These are phyloP conservation scores for Sterrhoptilus dennistouni DNA, from an alignment of 2,113 vertebrate genomes.

Conservation along the genomic window DNA sequence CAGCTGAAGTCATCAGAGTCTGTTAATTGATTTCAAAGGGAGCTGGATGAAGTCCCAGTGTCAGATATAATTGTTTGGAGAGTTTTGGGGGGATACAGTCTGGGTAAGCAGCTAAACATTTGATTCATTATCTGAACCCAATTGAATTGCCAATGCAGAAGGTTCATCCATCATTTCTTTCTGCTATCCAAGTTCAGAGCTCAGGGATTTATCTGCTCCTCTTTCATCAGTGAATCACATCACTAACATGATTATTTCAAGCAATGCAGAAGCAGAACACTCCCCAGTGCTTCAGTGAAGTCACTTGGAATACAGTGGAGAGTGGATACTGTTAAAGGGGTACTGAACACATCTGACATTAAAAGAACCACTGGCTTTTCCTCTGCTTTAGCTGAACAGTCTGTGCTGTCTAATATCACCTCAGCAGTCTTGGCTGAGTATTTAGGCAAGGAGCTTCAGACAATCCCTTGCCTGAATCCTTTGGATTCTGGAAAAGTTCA, in stretches of 20 bases:
- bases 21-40: slow-evolving; percentile 53
- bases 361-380: background rate
- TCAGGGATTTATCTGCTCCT: slow-evolving; percentile 49
- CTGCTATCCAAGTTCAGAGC: slow-evolving; percentile 36
- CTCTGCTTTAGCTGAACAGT: background rate
- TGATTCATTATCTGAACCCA: slow-evolving; percentile 29
- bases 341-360: background rate
- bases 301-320: background rate
- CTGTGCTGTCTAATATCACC: slow-evolving; percentile 36
- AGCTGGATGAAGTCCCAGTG: slow-evolving; percentile 12
- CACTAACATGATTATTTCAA: slow-evolving; percentile 41
- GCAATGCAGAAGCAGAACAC: background rate
- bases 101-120: background rate
- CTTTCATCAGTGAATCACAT: slow-evolving; percentile 50
- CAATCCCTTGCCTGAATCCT: background rate
- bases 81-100: background rate
- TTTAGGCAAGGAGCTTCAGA: slow-evolving; percentile 72
- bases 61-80: slow-evolving; percentile 3
- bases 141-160: slow-evolving; percentile 20
- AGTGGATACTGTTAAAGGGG: background rate
- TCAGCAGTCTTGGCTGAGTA: slow-evolving; percentile 1
- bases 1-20: slow-evolving; percentile 1
- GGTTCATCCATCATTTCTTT: slow-evolving; percentile 50
- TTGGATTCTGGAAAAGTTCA: background rate
- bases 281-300: background rate